Evolutionary conservation across 2,888 invertebrate species (phyloP), one percentile per base, ranked within the genome.

Genomic region (Nymphalis polychloros): DNA sequence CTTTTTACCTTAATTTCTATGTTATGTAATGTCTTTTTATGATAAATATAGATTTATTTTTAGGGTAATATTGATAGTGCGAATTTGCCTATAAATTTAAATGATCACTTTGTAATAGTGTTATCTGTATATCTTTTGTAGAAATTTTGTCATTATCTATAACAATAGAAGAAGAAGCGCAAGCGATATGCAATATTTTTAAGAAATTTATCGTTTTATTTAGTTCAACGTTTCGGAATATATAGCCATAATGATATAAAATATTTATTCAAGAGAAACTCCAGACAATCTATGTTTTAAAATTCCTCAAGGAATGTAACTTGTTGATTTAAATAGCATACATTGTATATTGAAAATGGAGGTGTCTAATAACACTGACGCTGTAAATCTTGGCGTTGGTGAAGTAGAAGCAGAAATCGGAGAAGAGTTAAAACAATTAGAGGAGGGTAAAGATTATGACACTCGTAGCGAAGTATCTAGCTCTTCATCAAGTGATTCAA

Each of bases 391-490:
- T 84, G 94, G 94, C 77, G 93, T 94, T 81, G 94, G 94, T 79
- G 94, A 94, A 87, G 94, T 94, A 72, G 94, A 94, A 84, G 94
- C 94, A 67, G 96, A 96, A 85, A 96, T 96, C 84, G 96, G 95
- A 59, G 96, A 97, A 81, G 96, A 97, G 83, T 90, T 96, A 72
- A 96, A 97, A 84, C 94, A 96, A 84, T 87, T 95, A 72, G 96
- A 95, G 75, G 96, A 96, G 79, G 95, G 94, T 70, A 95, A 94
- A 80, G 93, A 95, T 78, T 97, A 96, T 81, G 97, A 97, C 84
- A 97, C 97, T 3, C 93, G 97, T 16, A 98, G 98, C 86, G 98
- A 98, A 90, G 97, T 97, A 46, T 97, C 97, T 63, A 97, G 97
- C 73, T 95, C 96, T 59, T 95, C 95, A 76, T 96, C 96, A 6